phyloP scores from a whole-genome alignment of 2,888 invertebrate genomes.

The Caprella mutica region DNA sequence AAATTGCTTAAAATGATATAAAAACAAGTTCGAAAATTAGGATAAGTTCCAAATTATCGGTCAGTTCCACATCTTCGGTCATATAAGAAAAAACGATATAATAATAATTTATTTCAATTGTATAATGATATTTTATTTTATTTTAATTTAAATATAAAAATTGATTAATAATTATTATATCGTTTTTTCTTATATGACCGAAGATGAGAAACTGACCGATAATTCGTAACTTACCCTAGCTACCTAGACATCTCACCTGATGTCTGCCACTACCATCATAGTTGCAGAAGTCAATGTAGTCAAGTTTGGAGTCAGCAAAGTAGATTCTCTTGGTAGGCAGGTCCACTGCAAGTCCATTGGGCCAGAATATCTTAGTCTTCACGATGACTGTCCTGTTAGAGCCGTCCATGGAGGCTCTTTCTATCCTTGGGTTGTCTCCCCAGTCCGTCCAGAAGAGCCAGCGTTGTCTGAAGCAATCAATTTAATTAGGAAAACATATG shows the following conservation, averaged over 20 bases:
- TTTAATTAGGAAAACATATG: neutral
- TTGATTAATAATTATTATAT: too few relatives aligned
- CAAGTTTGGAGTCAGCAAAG: slow-evolving; percentile 93
- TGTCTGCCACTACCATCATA: slow-evolving; percentile 86
- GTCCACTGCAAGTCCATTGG: slow-evolving; percentile 92
- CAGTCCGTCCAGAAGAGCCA: slow-evolving; percentile 98
- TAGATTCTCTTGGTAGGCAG: slow-evolving; percentile 85
- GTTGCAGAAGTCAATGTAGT: slow-evolving; percentile 94
- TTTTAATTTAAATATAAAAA: too few relatives aligned
- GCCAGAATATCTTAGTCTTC: slow-evolving; percentile 93
- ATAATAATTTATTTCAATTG: too few relatives aligned
- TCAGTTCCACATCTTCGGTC: too few relatives aligned
- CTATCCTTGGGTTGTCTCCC: slow-evolving; percentile 94
- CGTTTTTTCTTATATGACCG: too few relatives aligned
- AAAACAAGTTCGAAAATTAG: too few relatives aligned
- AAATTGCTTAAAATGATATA: too few relatives aligned
- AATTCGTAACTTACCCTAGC: too few relatives aligned
- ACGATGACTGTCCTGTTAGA: slow-evolving; percentile 70
- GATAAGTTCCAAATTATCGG: too few relatives aligned
- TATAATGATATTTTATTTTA: too few relatives aligned
- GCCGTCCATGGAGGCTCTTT: slow-evolving; percentile 93
- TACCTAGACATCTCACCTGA: slow-evolving; percentile 50
- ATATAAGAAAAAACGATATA: too few relatives aligned
- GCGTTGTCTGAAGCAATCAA: slow-evolving; percentile 46
- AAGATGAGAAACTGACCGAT: too few relatives aligned